These are phyloP conservation scores for Florisuga fusca DNA, from an alignment of 2,797 vertebrate species.

Conservation along the genomic window DNA sequence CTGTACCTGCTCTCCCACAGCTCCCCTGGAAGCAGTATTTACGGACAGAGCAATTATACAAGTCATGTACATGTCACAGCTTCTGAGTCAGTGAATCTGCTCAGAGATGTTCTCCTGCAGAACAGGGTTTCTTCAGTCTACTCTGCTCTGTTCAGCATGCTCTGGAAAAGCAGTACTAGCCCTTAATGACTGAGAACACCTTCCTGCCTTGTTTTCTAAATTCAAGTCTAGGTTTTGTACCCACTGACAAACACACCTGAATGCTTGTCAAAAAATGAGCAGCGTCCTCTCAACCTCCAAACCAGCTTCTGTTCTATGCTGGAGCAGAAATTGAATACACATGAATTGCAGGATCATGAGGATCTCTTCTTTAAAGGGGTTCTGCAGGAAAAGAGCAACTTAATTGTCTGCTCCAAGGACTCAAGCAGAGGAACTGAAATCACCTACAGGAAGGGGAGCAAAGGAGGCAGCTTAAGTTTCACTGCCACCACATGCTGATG, in stretches of 20 bases:
- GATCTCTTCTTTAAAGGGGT: not conserved
- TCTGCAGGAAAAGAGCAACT: not conserved
- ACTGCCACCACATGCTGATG: not conserved
- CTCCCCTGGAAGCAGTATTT: not conserved
- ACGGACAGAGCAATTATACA: not conserved
- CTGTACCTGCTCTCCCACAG: not conserved
- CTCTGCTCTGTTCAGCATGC: not conserved
- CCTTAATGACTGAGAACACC: not conserved
- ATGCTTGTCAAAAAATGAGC: fast-evolving
- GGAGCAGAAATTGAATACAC: not conserved
- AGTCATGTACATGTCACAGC: not conserved
- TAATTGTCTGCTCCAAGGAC: not conserved
- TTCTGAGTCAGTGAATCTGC: not conserved
- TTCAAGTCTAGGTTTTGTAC: not conserved
- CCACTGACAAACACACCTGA: not conserved
- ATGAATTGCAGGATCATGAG: not conserved
- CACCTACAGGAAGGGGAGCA: not conserved
- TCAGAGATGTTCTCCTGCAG: not conserved
- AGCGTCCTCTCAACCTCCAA: not conserved
- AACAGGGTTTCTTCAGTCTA: not conserved
- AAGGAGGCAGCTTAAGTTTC: not conserved
- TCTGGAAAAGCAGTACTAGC: not conserved
- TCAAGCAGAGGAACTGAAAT: not conserved
- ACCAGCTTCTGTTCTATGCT: not conserved
- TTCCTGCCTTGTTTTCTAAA: not conserved